Conservation (phyloP, 2,888 invertebrate species). For the Thumatha senex region DNA sequence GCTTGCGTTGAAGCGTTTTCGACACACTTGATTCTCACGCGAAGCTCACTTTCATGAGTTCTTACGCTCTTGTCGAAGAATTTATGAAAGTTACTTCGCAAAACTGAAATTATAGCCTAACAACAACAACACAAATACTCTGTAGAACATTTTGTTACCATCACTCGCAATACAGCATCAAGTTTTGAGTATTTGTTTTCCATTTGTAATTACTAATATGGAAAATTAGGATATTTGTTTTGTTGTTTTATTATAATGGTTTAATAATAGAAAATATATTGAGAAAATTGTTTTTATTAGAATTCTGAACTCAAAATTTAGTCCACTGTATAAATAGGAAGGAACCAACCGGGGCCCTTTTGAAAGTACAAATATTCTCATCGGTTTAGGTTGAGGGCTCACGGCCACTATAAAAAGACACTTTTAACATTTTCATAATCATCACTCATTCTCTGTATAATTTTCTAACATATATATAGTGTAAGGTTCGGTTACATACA, state of each 20-base stretch:
- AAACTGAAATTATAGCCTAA: slow-evolving; percentile 32
- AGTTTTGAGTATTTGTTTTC: slow-evolving; percentile 79
- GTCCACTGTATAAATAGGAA: slow-evolving; percentile 38
- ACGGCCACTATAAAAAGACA: slow-evolving; percentile 63
- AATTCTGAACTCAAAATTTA: slow-evolving; percentile 55
- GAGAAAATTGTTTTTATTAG: slow-evolving; percentile 61
- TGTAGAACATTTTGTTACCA: slow-evolving; percentile 55
- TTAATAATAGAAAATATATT: slow-evolving; percentile 67
- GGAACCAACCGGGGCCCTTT: slow-evolving; percentile 53
- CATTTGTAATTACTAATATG: slow-evolving; percentile 49
- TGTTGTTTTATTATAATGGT: slow-evolving; percentile 81
- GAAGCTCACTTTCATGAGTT: slow-evolving; percentile 41
- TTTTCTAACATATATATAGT: slow-evolving; percentile 39
- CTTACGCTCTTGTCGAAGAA: slow-evolving; percentile 43
- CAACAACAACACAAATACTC: slow-evolving; percentile 76
- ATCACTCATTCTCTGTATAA: slow-evolving; percentile 47
- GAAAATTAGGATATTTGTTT: slow-evolving; percentile 71
- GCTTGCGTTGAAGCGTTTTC: slow-evolving; percentile 47
- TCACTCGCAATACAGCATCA: slow-evolving; percentile 26
- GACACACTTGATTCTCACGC: slow-evolving; percentile 45
- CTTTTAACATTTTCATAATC: slow-evolving; percentile 53
- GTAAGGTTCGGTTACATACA: slow-evolving; percentile 46
- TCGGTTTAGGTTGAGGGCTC: slow-evolving; percentile 68
- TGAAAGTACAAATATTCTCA: slow-evolving; percentile 78
- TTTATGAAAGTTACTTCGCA: slow-evolving; percentile 32